phyloP scores from a whole-genome alignment of 1,140 invertebrate species.

The Hypothenemus hampei region DNA sequence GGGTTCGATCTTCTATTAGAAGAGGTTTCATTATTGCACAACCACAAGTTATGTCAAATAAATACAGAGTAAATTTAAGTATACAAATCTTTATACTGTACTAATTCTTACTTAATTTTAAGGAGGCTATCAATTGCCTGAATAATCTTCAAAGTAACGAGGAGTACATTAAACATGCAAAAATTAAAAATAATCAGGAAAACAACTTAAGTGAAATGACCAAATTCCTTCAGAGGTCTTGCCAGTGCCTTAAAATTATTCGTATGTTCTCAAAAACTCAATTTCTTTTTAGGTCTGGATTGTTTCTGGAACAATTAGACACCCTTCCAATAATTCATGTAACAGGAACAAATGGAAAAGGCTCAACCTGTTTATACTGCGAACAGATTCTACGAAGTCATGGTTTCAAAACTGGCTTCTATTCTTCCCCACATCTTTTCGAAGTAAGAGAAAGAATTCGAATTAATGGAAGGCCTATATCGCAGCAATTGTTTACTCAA shows the following conservation, averaged over 20 bases:
- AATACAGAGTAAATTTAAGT: too few species aligned
- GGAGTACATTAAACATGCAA: conserved; percentile 36
- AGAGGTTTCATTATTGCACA: too few species aligned
- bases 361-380: conserved; percentile 88
- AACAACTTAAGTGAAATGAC: conserved; percentile 33
- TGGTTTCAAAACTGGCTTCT: conserved; percentile 91
- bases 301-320: conserved; percentile 60
- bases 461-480: conserved; percentile 77
- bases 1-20: too few species aligned
- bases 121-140: conserved; percentile 38
- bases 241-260: neutral
- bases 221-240: conserved; percentile 37
- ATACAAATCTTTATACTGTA: too few species aligned
- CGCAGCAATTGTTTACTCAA: conserved; percentile 65
- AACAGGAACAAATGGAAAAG: conserved; percentile 94
- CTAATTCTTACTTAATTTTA: conserved; percentile 19
- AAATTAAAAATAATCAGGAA: conserved; percentile 26
- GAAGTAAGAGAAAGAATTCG: conserved; percentile 89
- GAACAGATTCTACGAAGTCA: conserved; percentile 84
- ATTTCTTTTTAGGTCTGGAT: conserved; percentile 51
- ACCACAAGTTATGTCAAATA: too few species aligned
- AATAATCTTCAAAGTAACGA: conserved; percentile 42
- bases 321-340: conserved; percentile 85
- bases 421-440: conserved; percentile 92
- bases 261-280: neutral